Base-by-base conservation (phyloP, 2,888 invertebrate genomes). In the Auanema sp. region DNA sequence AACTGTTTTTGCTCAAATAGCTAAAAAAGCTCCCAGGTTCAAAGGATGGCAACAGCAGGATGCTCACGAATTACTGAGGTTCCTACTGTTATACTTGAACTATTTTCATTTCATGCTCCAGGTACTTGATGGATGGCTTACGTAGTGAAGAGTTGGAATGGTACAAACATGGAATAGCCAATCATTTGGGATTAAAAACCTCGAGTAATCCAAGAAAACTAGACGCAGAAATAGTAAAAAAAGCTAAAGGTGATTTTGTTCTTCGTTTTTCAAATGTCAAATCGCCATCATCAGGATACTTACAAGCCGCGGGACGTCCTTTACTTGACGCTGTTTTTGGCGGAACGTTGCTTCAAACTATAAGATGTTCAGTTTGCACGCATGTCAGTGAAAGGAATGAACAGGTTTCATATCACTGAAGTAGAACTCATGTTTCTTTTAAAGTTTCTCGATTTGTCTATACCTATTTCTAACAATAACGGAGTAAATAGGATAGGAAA, bases 1-100 rank as follows among this genome's bases (percentile, higher is more conserved):
- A 2, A 16, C 33, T 0, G 65, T 78, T 21, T 77, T 78, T 64
- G 50, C 61, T n/a, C 65, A 66, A 54, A 64, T 69, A 23, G 43
- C 65, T 1, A 18, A 44, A 4, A 69, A 61, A 56, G 66, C 85
- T n/a, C 91, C 91, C 0, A 91, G 93, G 84, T 96, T 95, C 84
- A 90, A 91, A 58, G 93, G 93, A 11, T 93, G 91, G 1, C 92
- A 93, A 78, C 96, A 98, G 83, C 97, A 98, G 83, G 97, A 98
- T 84, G 90, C 96, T 0, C 97, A 98, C 81, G 97, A 98, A 85
- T 86, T 97, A 60, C 87, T 98, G 18, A 87, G 96, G 59, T 68
- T 58, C 21, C 25, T 54, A n/a, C n/a, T n/a, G n/a, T n/a, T 33
- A 33, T 33, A 33, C 8, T 33, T 8, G 33, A 33, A 33, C 33